Percentiles rank a stretch among this genome's conserved stretches.
Evolutionary conservation across 2,888 invertebrate genomes (phyloP).

Genomic region (Pyrrhia umbra): DNA sequence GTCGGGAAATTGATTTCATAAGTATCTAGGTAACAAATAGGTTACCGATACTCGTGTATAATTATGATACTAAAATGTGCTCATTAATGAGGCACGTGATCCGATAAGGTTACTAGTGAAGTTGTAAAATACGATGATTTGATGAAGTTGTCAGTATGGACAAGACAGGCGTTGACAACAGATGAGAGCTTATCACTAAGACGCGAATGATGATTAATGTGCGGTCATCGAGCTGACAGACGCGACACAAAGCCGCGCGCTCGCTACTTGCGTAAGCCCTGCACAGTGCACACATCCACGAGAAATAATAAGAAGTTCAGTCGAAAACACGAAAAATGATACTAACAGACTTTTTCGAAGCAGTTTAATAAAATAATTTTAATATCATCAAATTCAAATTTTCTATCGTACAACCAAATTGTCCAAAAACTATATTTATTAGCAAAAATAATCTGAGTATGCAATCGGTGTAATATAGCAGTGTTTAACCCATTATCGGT

Average conservation of each 20-base stretch:
- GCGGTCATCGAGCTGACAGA: constrained; percentile 47
- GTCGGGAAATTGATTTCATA: constrained; percentile 61
- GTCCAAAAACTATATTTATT: constrained; percentile 19
- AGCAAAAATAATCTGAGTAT: constrained; percentile 51
- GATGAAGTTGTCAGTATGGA: constrained; percentile 53
- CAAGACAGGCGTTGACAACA: constrained; percentile 55
- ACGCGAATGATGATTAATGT: constrained; percentile 65
- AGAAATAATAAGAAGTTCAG: not conserved
- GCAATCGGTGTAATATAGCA: constrained; percentile 63
- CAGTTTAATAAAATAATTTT: not conserved
- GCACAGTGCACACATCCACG: not conserved
- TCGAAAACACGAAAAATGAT: not conserved
- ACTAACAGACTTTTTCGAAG: not conserved
- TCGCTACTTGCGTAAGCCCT: not conserved
- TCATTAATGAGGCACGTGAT: constrained; percentile 42
- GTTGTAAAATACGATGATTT: constrained; percentile 43
- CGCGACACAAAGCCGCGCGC: constrained; percentile 16
- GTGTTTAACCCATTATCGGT: constrained; percentile 63
- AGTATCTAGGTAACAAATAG: constrained; percentile 58
- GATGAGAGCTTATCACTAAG: constrained; percentile 62
- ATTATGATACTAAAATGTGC: constrained; percentile 46
- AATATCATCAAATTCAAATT: not conserved
- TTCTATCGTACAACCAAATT: constrained; percentile 7
- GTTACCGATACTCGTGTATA: constrained; percentile 60
- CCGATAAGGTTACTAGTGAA: constrained; percentile 16